Evolutionary conservation across 2,113 vertebrate genomes (phyloP).

Genomic region (Jaculus jaculus): DNA sequence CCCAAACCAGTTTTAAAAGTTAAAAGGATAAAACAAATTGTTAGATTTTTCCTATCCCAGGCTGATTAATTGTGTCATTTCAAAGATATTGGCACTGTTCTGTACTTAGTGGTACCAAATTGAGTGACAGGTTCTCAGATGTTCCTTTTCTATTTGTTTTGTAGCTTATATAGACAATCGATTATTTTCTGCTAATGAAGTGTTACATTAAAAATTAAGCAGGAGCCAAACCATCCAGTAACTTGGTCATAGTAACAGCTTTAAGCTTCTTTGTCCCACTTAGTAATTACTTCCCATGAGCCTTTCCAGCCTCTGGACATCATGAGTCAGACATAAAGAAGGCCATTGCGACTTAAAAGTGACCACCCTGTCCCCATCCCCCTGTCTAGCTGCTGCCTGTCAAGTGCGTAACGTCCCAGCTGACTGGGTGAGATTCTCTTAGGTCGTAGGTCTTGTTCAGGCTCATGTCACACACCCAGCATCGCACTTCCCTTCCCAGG

Average conservation of each 20-base stretch:
- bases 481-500: neutral
- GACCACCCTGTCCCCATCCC: neutral
- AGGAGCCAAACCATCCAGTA: neutral
- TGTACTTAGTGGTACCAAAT: neutral
- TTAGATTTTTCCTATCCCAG: neutral
- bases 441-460: neutral
- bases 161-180: neutral
- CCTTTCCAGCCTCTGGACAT: neutral
- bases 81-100: neutral
- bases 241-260: constrained; percentile 16
- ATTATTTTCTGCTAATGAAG: constrained; percentile 10
- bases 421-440: neutral
- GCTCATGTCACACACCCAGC: neutral
- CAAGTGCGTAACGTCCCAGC: neutral
- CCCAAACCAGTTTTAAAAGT: neutral
- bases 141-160: neutral
- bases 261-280: neutral
- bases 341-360: neutral
- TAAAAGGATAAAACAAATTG: neutral
- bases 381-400: neutral
- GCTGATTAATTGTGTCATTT: neutral
- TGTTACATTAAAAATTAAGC: neutral
- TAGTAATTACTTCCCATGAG: constrained; percentile 30
- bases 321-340: neutral
- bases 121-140: neutral